These are phyloP conservation scores for Sipha flava DNA, from an alignment of 1,140 invertebrate species.

Conservation along the genomic window DNA sequence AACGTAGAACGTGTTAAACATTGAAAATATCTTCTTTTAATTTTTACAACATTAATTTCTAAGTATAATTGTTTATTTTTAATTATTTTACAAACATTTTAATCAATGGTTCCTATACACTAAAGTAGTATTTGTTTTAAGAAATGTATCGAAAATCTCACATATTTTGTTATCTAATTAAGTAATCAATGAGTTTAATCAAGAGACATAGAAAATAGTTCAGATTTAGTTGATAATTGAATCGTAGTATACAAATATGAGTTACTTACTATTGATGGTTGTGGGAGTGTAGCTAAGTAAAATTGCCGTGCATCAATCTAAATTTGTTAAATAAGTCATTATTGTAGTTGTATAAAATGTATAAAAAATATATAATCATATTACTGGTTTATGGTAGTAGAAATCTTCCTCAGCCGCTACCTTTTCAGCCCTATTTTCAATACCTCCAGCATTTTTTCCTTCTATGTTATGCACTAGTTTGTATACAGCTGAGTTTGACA, in stretches of 20 bases:
- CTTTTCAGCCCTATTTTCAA: constrained; percentile 34
- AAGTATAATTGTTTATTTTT: no score
- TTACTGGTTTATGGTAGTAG: constrained; percentile 38
- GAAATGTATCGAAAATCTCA: no score
- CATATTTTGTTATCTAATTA: no score
- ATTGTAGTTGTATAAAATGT: background rate
- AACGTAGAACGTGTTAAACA: no score
- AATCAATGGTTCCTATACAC: no score
- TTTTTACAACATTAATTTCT: no score
- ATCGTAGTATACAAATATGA: background rate
- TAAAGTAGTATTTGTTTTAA: no score
- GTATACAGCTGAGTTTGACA: constrained; percentile 39
- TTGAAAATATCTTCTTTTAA: no score
- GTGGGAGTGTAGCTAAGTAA: constrained; percentile 20
- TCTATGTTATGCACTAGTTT: constrained; percentile 39
- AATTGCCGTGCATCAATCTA: constrained; percentile 18
- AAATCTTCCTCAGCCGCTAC: constrained; percentile 34
- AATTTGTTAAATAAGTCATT: background rate
- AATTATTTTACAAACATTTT: no score
- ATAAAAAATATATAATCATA: background rate
- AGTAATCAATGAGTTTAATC: no score
- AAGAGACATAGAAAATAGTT: no score
- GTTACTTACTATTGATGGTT: constrained; percentile 8
- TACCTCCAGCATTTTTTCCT: constrained; percentile 26
- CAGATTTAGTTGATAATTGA: background rate